Conservation (phyloP, 2,888 invertebrate species). For the Apoda limacodes region DNA sequence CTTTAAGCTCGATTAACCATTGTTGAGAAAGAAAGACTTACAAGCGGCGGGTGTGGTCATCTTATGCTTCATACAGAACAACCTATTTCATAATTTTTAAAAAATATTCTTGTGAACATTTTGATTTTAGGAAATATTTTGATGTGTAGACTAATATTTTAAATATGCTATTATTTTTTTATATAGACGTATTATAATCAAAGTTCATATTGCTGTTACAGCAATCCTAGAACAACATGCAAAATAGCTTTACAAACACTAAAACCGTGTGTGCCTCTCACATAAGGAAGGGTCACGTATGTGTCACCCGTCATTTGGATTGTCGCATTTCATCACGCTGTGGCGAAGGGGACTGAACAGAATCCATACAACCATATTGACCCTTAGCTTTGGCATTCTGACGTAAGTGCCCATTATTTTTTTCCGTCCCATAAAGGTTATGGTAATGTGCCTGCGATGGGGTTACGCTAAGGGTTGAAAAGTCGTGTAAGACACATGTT, state of each 20-base stretch:
- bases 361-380: constrained; percentile 32
- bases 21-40: too few species aligned
- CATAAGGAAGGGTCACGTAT: constrained; percentile 38
- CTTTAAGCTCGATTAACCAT: too few species aligned
- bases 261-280: constrained; percentile 22
- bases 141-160: too few species aligned
- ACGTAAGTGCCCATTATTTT: constrained; percentile 51
- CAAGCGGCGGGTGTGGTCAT: too few species aligned
- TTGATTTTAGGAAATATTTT: too few species aligned
- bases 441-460: constrained; percentile 53
- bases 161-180: background rate
- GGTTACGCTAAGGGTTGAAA: constrained; percentile 35
- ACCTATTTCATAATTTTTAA: too few species aligned
- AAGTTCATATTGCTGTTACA: too few species aligned
- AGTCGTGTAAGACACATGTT: constrained; percentile 50
- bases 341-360: constrained; percentile 25
- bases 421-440: constrained; percentile 60
- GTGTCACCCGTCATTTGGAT: constrained; percentile 64
- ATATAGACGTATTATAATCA: too few species aligned
- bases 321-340: constrained; percentile 66
- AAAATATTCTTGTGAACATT: too few species aligned
- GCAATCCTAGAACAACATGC: too few species aligned
- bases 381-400: constrained; percentile 41
- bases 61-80: too few species aligned
- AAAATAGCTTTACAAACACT: too few species aligned